A percentile compares a stretch with the other conserved stretches of the same genome.
Evolutionary conservation across 2,888 invertebrate genomes (phyloP).

Genomic region (Nematopogon swammerdamellus): DNA sequence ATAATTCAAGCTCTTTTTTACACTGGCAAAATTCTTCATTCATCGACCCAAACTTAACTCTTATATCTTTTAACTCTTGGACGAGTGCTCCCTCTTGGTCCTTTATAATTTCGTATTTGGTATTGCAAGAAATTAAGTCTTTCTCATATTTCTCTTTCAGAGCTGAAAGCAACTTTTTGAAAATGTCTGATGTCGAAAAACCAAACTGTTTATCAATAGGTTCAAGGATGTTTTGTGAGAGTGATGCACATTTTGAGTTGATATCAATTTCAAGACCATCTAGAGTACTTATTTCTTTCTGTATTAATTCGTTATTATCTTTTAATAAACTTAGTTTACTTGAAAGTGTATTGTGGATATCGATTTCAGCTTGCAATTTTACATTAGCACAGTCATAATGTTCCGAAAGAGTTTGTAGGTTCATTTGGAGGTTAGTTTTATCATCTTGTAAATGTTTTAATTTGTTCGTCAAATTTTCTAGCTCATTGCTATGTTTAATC

Average conservation of each 20-base stretch:
- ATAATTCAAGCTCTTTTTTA: slow-evolving; percentile 28
- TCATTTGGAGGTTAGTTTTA: slow-evolving; percentile 19
- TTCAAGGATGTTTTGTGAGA: slow-evolving; percentile 26
- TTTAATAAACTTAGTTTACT: slow-evolving; percentile 21
- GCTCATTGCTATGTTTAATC: slow-evolving; percentile 29
- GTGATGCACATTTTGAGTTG: slow-evolving; percentile 16
- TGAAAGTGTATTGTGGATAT: slow-evolving; percentile 17
- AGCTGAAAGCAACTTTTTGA: slow-evolving; percentile 22
- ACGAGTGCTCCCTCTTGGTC: slow-evolving; percentile 19
- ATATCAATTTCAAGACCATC: slow-evolving; percentile 12
- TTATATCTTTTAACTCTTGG: slow-evolving; percentile 21
- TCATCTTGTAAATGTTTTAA: slow-evolving; percentile 29
- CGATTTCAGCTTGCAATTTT: slow-evolving; percentile 22
- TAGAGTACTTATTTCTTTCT: slow-evolving; percentile 13
- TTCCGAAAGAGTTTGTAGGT: slow-evolving; percentile 17
- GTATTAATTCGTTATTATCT: slow-evolving; percentile 19
- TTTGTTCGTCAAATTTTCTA: slow-evolving; percentile 36
- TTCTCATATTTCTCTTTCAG: slow-evolving; percentile 21
- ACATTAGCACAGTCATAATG: slow-evolving; percentile 19
- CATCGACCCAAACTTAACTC: slow-evolving; percentile 21
- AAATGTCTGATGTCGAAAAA: slow-evolving; percentile 19
- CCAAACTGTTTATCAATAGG: slow-evolving; percentile 28
- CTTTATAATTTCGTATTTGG: slow-evolving; percentile 21
- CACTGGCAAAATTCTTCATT: slow-evolving; percentile 25
- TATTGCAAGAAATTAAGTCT: slow-evolving; percentile 18